Percentiles rank a stretch among this genome's conserved stretches.
Evolutionary conservation across 2,797 vertebrate species (phyloP).

Genomic region (Hemitrygon akajei): DNA sequence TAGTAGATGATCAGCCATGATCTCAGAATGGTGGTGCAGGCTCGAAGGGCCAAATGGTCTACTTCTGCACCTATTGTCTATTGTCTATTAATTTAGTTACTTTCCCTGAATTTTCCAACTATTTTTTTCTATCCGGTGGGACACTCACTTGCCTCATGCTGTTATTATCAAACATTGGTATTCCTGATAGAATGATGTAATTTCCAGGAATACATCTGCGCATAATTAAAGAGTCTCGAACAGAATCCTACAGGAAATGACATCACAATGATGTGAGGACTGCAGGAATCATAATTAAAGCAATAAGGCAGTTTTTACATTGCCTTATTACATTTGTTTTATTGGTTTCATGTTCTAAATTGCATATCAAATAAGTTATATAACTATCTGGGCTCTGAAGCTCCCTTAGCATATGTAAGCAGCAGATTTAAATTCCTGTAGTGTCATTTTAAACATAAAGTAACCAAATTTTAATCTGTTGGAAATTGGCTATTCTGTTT

Average conservation of each 20-base stretch:
- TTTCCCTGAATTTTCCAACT: not conserved
- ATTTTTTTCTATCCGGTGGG: not conserved
- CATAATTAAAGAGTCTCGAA: not conserved
- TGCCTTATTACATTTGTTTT: not conserved
- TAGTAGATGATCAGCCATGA: too few species aligned
- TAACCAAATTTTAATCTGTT: not conserved
- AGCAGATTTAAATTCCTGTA: not conserved
- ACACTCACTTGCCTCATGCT: not conserved
- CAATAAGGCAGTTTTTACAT: slow-evolving; percentile 9
- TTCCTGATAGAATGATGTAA: not conserved
- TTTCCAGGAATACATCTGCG: not conserved
- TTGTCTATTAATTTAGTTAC: slow-evolving; percentile 18
- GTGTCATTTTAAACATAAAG: not conserved
- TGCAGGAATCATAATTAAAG: not conserved
- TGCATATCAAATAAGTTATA: not conserved
- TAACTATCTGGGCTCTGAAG: not conserved
- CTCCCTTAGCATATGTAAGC: not conserved
- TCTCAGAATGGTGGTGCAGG: too few species aligned
- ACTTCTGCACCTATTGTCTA: too few species aligned
- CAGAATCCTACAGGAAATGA: not conserved
- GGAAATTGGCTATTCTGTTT: not conserved
- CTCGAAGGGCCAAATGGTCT: too few species aligned
- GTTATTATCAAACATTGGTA: not conserved
- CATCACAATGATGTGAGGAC: not conserved
- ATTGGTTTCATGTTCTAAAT: not conserved